These are phyloP conservation scores for Trissonchulus sp. DNA, from an alignment of 2,888 invertebrate genomes.

Conservation along the genomic window DNA sequence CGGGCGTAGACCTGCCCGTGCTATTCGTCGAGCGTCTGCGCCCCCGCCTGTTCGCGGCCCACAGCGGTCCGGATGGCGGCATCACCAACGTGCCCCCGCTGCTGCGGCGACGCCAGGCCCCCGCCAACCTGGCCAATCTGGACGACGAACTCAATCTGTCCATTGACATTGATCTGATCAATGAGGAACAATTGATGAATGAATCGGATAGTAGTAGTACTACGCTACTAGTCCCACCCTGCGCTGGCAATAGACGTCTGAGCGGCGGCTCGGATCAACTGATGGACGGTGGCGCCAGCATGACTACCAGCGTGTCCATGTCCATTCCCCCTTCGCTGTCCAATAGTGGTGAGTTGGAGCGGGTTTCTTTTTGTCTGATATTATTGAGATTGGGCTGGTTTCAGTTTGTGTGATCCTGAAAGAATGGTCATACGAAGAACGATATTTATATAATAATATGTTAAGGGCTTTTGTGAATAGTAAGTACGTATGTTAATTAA, in stretches of 20 bases:
- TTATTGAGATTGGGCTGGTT: too few species aligned
- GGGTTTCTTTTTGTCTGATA: slow-evolving; percentile 41
- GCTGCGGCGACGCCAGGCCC: not conserved
- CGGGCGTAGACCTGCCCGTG: slow-evolving; percentile 66
- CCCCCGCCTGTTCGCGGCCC: slow-evolving; percentile 64
- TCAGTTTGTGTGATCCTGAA: too few species aligned
- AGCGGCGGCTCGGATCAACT: not conserved
- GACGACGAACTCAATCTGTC: slow-evolving; percentile 32
- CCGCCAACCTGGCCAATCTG: slow-evolving; percentile 30
- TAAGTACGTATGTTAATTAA: too few species aligned
- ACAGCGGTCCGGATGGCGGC: slow-evolving; percentile 75
- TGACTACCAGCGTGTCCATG: slow-evolving; percentile 19
- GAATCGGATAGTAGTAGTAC: too few species aligned
- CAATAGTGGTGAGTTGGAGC: slow-evolving; percentile 31
- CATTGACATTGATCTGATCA: slow-evolving; percentile 31
- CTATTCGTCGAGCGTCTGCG: slow-evolving; percentile 56
- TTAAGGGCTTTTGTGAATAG: too few species aligned
- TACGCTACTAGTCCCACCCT: not conserved
- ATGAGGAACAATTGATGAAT: too few species aligned
- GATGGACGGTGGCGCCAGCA: not conserved
- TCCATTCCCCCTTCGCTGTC: not conserved
- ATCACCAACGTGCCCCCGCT: slow-evolving; percentile 57
- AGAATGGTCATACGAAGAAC: too few species aligned
- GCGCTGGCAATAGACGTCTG: not conserved
- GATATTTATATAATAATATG: too few species aligned